Conservation (phyloP, 2,113 vertebrate genomes). For the Zapornia atra region DNA sequence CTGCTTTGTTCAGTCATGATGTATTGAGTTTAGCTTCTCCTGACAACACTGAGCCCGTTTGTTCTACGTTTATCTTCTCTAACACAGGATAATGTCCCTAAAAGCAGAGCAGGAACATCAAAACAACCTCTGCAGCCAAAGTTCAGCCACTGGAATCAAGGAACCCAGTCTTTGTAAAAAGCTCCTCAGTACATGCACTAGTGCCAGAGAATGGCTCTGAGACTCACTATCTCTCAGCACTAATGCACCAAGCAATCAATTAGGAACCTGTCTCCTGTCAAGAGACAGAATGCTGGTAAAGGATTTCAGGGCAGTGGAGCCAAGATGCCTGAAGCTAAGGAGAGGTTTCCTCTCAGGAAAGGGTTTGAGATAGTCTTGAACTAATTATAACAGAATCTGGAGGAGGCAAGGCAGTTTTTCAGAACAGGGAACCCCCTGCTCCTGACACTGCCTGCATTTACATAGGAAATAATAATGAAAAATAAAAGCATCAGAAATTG, state of each 20-base stretch:
- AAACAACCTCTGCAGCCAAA: slow-evolving; percentile 8
- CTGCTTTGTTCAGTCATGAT: neutral
- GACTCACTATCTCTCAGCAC: neutral
- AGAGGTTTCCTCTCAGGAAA: neutral
- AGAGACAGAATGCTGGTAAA: neutral
- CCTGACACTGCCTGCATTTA: neutral
- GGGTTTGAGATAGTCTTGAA: neutral
- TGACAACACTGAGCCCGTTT: neutral
- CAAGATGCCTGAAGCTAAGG: slow-evolving; percentile 13
- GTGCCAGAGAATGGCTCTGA: neutral
- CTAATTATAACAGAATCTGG: neutral
- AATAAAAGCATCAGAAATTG: neutral
- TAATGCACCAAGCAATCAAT: neutral
- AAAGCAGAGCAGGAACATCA: slow-evolving; percentile 13
- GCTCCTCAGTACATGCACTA: neutral
- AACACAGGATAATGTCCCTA: neutral
- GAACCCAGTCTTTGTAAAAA: neutral
- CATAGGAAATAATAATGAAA: neutral
- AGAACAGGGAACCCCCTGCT: neutral
- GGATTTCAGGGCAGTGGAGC: neutral
- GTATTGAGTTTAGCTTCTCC: neutral
- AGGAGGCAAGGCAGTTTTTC: neutral
- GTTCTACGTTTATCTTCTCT: neutral
- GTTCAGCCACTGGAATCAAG: neutral
- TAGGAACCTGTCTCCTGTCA: neutral